These are phyloP conservation scores for Chinchilla lanigera DNA, from an alignment of 2,113 vertebrate species.

Conservation along the genomic window DNA sequence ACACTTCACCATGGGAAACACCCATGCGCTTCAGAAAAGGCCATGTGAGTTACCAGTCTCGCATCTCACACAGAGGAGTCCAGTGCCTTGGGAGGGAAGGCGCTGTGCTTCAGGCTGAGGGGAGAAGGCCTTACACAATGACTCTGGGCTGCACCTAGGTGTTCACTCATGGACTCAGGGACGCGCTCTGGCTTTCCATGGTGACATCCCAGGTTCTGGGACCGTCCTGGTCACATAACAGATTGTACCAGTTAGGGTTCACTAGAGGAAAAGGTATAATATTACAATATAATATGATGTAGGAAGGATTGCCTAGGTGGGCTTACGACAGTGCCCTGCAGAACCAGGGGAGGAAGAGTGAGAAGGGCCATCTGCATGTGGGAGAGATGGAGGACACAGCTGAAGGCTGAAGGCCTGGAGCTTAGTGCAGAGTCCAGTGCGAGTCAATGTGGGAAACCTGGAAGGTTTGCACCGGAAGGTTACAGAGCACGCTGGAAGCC, in stretches of 20 bases:
- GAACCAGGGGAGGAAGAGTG: background rate
- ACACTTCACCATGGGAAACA: accelerated
- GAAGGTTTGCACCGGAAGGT: background rate
- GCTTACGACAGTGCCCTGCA: background rate
- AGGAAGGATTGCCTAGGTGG: background rate
- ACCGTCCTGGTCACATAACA: background rate
- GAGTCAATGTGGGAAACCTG: background rate
- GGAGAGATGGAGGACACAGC: background rate
- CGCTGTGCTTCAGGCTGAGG: background rate
- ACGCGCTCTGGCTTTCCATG: background rate
- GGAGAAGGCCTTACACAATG: background rate
- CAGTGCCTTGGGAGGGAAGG: background rate
- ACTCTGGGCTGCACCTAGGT: background rate
- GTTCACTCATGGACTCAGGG: background rate
- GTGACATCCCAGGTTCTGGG: background rate
- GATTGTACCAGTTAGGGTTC: background rate
- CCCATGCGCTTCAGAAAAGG: too few relatives aligned
- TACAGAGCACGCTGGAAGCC: background rate
- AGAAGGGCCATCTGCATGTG: background rate
- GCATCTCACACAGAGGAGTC: background rate
- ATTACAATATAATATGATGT: background rate
- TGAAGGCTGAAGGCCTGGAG: background rate
- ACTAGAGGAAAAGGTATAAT: background rate
- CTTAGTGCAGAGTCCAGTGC: background rate
- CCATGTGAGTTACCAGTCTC: accelerated